Percentiles rank a stretch among this genome's conserved stretches.
Conservation (phyloP, 2,797 vertebrate species). For the Glyptemys insculpta region DNA sequence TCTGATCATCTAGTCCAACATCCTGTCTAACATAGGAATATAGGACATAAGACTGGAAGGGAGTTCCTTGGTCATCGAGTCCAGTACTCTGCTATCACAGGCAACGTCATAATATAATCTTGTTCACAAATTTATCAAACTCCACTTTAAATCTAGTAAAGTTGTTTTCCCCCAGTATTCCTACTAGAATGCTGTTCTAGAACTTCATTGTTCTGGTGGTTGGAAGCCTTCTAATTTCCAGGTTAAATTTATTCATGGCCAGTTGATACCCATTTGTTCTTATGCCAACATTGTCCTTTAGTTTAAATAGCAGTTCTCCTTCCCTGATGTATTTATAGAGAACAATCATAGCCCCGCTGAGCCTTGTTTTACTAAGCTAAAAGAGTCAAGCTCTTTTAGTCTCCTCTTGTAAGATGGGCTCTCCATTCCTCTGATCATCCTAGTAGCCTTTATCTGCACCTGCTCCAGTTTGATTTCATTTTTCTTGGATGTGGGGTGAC, state of each 20-base stretch:
- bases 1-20: fast-evolving
- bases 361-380: background rate
- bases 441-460: background rate
- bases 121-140: background rate
- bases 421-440: no score
- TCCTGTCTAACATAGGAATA: background rate
- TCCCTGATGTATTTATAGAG: background rate
- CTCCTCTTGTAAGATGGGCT: background rate
- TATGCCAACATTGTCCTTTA: background rate
- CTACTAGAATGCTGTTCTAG: background rate
- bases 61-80: background rate
- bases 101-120: background rate
- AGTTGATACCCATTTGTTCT: background rate
- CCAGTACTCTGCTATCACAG: background rate
- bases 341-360: background rate
- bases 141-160: background rate
- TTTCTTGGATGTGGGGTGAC: background rate
- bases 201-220: background rate
- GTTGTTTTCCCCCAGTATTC: background rate
- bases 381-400: background rate
- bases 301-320: background rate
- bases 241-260: background rate
- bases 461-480: background rate
- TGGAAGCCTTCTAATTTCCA: background rate
- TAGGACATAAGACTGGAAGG: background rate